A percentile compares a stretch with the other conserved stretches of the same genome.
phyloP scores from a whole-genome alignment of 1,140 invertebrate species.

The Lepidurus apus region DNA sequence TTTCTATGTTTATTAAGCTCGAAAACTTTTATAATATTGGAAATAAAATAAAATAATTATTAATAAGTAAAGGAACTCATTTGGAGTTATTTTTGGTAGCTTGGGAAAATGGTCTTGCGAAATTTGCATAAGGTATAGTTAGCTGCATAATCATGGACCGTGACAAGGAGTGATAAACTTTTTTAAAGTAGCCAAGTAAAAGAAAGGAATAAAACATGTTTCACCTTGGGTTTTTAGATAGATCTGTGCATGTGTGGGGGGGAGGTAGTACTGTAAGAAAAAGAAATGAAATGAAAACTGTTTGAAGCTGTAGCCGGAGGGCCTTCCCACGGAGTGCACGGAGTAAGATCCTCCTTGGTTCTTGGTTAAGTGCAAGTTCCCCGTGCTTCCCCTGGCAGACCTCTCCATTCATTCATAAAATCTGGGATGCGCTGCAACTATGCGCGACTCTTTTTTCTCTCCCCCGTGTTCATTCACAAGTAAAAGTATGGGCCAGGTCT shows the following conservation, averaged over 20 bases:
- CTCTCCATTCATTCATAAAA: conserved; percentile 6
- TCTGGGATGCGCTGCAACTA: not conserved
- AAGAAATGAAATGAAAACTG: not conserved
- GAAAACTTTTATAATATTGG: no score
- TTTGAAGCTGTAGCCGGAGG: not conserved
- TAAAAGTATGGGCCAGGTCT: not conserved
- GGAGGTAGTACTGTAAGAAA: not conserved
- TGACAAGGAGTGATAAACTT: no score
- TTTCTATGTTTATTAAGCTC: no score
- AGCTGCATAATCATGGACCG: no score
- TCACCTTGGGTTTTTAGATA: not conserved
- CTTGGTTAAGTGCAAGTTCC: not conserved
- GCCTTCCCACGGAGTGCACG: conserved; percentile 12
- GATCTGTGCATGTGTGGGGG: not conserved
- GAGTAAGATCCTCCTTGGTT: conserved; percentile 12
- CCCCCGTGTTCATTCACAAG: not conserved
- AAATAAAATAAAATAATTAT: no score
- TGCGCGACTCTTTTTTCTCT: not conserved
- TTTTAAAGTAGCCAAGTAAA: not conserved
- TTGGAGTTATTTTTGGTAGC: no score
- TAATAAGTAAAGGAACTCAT: no score
- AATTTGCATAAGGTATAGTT: no score
- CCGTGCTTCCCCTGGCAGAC: conserved; percentile 8
- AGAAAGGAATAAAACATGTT: not conserved
- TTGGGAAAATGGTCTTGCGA: no score